Evolutionary conservation across 2,888 invertebrate species (phyloP), one percentile per base, ranked within the genome.

Genomic region (Prenolepis imparis): DNA sequence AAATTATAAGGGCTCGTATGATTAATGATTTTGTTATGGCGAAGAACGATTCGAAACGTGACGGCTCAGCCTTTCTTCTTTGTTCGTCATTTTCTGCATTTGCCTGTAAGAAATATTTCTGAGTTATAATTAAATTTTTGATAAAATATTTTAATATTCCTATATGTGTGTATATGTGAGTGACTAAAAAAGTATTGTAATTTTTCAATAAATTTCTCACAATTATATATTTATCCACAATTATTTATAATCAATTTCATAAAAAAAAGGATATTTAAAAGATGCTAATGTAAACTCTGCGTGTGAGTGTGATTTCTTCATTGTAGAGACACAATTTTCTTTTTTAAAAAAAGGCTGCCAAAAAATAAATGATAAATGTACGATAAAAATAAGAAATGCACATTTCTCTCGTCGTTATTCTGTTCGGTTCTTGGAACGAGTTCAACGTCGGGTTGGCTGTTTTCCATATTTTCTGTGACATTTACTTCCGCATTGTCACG

Each of bases 1-100:
- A 99, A 88, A 99, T 98, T 87, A 99, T 97, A 81, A 99, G 95
- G 84, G 97, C 98, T 91, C 99, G 96, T 77, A 99, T 96, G 67
- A 98, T 97, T 83, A 99, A 95, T 0, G 98, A 98, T 95, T 99
- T 99, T 9, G 97, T 96, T 85, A 98, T 96, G 0, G 97, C 97
- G 94, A 98, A 97, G 93, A 98, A 98, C 5, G 97, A 97, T 94
- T 98, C 98, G 95, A 90, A 87, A 61, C 89, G 87, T 3, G 89
- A 86, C 0, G 91, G 93, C 59, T 92, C 91, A 48, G 91, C 86
- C 77, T 91, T 92, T 28, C 86, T 88, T 64, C 92, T 90, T 48
- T 91, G 92, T 3, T 91, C 92, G 0, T 92, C 92, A 6, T 89
- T 68, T 52, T 93, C 93, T 1, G 91, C 91, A 39, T 90, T 91